phyloP scores from a whole-genome alignment of 1,140 invertebrate species.

The Lepidostoma basale region DNA sequence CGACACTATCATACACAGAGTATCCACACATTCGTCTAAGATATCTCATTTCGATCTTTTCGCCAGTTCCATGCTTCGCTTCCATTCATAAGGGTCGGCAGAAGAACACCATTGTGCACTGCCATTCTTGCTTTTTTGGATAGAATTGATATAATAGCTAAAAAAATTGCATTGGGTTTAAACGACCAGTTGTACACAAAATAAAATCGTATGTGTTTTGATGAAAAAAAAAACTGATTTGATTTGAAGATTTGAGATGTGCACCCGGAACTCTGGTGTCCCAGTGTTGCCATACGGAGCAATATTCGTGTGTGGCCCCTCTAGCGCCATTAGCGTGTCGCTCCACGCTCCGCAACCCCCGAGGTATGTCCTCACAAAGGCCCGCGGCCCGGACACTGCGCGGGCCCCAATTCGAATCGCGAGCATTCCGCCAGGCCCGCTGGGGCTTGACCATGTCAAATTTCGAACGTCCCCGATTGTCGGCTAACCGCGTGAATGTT shows the following conservation, averaged over 20 bases:
- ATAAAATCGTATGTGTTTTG: too few species aligned
- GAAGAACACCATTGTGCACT: too few species aligned
- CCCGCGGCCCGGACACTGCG: background rate
- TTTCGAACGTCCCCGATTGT: background rate
- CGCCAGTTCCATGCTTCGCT: too few species aligned
- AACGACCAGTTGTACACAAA: too few species aligned
- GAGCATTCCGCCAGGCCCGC: background rate
- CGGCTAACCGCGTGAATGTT: slow-evolving; percentile 8
- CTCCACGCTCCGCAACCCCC: background rate
- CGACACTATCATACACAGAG: too few species aligned
- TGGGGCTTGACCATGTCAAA: background rate
- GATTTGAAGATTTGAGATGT: slow-evolving; percentile 1
- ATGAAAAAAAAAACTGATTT: background rate
- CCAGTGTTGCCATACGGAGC: background rate
- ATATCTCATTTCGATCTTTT: too few species aligned
- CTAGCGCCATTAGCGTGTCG: background rate
- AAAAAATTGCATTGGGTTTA: too few species aligned
- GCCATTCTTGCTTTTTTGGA: too few species aligned
- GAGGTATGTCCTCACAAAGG: background rate
- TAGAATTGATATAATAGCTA: too few species aligned
- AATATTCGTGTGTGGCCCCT: background rate
- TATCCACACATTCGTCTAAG: too few species aligned
- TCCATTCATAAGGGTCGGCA: too few species aligned
- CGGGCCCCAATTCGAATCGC: background rate
- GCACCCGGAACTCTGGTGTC: background rate